A percentile compares a stretch with the other conserved stretches of the same genome.
Conservation (phyloP, 2,113 vertebrate species). For the Grus americana region DNA sequence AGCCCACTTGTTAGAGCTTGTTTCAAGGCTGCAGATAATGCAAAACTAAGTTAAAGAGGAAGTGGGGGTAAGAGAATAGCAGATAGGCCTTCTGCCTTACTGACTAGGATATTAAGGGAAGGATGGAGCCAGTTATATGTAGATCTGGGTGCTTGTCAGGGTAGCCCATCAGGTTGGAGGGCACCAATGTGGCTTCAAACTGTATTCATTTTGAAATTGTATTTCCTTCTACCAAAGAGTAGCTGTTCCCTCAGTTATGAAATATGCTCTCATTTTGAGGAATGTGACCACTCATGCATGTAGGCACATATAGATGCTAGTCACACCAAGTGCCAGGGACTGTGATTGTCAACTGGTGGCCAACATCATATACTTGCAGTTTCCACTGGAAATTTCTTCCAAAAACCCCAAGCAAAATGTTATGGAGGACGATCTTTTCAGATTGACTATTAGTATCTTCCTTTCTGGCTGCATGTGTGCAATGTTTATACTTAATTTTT, state of each 20-base stretch:
- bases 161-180: not conserved
- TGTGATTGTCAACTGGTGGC: not conserved
- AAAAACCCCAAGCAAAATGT: not conserved
- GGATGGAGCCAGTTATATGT: not conserved
- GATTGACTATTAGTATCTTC: not conserved
- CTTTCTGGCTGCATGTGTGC: not conserved
- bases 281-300: not conserved
- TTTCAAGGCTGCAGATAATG: not conserved
- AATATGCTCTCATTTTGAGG: not conserved
- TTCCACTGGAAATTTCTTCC: not conserved
- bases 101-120: not conserved
- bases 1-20: not conserved
- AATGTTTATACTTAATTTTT: not conserved
- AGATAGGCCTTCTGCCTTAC: not conserved
- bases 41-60: not conserved
- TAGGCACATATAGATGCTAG: not conserved
- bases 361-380: not conserved
- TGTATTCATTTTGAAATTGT: fast-evolving
- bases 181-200: not conserved
- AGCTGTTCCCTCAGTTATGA: not conserved
- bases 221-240: not conserved
- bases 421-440: not conserved
- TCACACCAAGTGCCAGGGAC: not conserved
- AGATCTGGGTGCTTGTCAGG: not conserved
- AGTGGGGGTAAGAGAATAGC: not conserved